phyloP scores from a whole-genome alignment of 1,140 invertebrate species.

The Coboldia fuscipes region DNA sequence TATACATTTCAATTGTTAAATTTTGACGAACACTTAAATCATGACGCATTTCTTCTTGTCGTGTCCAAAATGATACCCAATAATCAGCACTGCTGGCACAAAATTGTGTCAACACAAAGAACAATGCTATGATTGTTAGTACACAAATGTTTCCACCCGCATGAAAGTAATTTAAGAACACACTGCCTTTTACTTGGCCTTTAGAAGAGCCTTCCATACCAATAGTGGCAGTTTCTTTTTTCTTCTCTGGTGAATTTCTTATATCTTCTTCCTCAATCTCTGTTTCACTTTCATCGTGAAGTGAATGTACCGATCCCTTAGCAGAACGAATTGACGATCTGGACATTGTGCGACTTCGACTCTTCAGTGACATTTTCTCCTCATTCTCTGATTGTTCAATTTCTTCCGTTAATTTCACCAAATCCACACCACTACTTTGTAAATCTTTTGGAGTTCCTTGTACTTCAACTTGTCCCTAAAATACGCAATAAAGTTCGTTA shows the following conservation, averaged over 20 bases:
- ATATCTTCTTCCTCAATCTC: not conserved
- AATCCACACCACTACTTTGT: conserved; percentile 34
- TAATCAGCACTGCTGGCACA: conserved; percentile 30
- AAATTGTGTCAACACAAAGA: conserved; percentile 23
- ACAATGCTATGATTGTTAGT: conserved; percentile 14
- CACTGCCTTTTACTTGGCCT: conserved; percentile 7
- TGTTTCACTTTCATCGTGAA: not conserved
- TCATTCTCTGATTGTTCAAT: conserved; percentile 1
- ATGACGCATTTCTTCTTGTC: conserved; percentile 3
- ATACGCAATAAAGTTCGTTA: not conserved
- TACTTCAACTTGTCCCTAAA: conserved; percentile 25
- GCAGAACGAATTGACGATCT: not conserved
- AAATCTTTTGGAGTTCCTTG: conserved; percentile 41
- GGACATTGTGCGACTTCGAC: conserved; percentile 1
- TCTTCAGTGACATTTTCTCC: conserved; percentile 8
- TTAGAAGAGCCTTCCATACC: conserved; percentile 4
- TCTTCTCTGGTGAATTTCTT: not conserved
- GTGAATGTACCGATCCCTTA: not conserved
- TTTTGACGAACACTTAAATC: too few relatives aligned
- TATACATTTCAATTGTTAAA: not conserved
- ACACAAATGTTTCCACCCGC: conserved; percentile 17
- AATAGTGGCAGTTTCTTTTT: not conserved
- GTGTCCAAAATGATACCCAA: conserved; percentile 33
- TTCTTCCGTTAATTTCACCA: conserved; percentile 18
- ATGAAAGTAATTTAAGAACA: conserved; percentile 6